phyloP scores from a whole-genome alignment of 1,140 invertebrate species.

The Macrobrachium nipponense region DNA sequence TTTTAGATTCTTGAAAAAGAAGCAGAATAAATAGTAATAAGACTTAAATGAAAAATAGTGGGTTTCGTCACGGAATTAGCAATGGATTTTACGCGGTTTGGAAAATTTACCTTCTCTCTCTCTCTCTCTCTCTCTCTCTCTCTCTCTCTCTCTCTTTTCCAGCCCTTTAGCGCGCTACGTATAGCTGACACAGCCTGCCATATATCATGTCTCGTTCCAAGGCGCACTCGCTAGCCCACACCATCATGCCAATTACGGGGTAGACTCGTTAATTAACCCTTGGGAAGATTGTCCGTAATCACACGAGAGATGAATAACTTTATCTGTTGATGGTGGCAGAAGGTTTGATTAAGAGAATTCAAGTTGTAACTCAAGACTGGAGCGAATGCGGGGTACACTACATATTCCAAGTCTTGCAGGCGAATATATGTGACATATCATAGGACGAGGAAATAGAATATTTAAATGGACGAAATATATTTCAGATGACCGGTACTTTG shows the following conservation, averaged over 20 bases:
- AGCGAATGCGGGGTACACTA: no score
- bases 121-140: conserved; percentile 37
- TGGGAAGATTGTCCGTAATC: conserved; percentile 47
- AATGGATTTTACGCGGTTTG: background rate
- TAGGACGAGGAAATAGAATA: no score
- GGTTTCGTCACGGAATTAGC: no score
- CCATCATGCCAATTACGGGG: conserved; percentile 24
- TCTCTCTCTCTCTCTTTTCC: background rate
- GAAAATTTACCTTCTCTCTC: conserved; percentile 1
- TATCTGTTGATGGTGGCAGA: conserved; percentile 40
- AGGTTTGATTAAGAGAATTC: conserved; percentile 38
- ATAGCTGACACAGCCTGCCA: background rate
- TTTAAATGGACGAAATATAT: no score
- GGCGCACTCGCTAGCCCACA: background rate
- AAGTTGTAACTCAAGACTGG: conserved; percentile 30
- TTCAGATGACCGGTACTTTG: no score
- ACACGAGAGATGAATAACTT: conserved; percentile 51
- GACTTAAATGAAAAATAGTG: no score
- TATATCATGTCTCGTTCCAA: conserved; percentile 4
- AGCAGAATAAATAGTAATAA: no score
- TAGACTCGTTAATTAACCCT: conserved; percentile 50
- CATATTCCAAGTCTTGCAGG: no score
- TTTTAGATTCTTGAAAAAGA: no score
- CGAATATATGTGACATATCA: no score
- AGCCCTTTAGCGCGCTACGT: background rate